Evolutionary conservation across 2,888 invertebrate species (phyloP).

Genomic region (Cantharis flavilabris): DNA sequence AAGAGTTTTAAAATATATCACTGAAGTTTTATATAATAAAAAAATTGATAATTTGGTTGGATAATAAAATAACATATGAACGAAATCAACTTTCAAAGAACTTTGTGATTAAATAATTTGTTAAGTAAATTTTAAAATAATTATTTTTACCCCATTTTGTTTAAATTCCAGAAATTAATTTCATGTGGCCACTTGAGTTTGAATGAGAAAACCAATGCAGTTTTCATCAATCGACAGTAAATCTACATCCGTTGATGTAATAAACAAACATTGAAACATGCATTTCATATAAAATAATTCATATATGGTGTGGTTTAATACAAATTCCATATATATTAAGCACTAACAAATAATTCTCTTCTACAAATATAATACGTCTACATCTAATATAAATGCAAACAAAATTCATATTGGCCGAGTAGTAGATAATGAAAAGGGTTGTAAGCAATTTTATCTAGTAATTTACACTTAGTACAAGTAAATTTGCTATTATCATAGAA

Average conservation of each 20-base stretch:
- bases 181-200: background rate
- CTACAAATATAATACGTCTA: background rate
- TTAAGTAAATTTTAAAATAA: background rate
- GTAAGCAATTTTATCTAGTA: too few species aligned
- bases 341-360: background rate
- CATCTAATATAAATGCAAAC: background rate
- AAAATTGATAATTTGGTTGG: too few species aligned
- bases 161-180: background rate
- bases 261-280: background rate
- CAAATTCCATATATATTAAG: background rate
- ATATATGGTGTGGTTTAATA: background rate
- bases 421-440: background rate
- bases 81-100: too few species aligned
- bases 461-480: too few species aligned
- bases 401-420: background rate
- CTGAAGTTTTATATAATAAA: too few species aligned
- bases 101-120: too few species aligned
- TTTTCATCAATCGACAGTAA: background rate
- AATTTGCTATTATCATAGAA: too few species aligned
- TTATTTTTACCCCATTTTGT: background rate
- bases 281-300: background rate
- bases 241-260: background rate
- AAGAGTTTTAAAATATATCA: too few species aligned
- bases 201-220: background rate
- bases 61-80: too few species aligned